A percentile compares a stretch with the other conserved stretches of the same genome.
phyloP scores from a whole-genome alignment of 2,888 invertebrate species.

The Lucinisca nassula region DNA sequence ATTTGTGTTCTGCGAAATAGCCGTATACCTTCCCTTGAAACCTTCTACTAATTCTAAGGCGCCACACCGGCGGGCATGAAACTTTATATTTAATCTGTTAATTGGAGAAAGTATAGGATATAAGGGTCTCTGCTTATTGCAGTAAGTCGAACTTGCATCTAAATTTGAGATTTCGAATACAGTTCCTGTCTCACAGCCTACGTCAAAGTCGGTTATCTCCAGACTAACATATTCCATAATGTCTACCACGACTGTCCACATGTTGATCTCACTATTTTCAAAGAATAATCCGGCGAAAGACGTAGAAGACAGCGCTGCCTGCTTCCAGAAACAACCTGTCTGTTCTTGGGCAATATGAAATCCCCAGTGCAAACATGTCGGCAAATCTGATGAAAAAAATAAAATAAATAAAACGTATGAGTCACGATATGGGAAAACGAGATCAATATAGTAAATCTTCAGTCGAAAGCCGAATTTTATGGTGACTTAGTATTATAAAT shows the following conservation, averaged over 20 bases:
- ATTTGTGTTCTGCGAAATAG: not conserved
- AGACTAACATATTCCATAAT: not conserved
- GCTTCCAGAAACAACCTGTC: not conserved
- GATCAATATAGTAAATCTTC: too few relatives aligned
- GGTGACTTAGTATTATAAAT: too few relatives aligned
- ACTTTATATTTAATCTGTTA: not conserved
- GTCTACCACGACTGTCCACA: not conserved
- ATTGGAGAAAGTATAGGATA: not conserved
- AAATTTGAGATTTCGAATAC: not conserved
- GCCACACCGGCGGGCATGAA: not conserved
- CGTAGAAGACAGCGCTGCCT: not conserved
- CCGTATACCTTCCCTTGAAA: not conserved
- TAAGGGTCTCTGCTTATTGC: not conserved
- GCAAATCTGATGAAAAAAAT: not conserved
- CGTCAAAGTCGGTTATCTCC: not conserved
- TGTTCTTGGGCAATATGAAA: not conserved
- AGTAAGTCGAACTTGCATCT: not conserved
- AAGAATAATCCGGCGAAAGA: not conserved
- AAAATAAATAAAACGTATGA: not conserved
- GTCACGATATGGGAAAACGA: too few relatives aligned
- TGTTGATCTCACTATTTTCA: not conserved
- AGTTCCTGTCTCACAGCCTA: not conserved
- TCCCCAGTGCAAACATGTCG: not conserved
- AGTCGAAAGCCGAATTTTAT: too few relatives aligned
- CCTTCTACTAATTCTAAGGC: not conserved